Base-by-base conservation (phyloP, 35 echinoderm and acorn worm species). In the Antedon bifida region DNA sequence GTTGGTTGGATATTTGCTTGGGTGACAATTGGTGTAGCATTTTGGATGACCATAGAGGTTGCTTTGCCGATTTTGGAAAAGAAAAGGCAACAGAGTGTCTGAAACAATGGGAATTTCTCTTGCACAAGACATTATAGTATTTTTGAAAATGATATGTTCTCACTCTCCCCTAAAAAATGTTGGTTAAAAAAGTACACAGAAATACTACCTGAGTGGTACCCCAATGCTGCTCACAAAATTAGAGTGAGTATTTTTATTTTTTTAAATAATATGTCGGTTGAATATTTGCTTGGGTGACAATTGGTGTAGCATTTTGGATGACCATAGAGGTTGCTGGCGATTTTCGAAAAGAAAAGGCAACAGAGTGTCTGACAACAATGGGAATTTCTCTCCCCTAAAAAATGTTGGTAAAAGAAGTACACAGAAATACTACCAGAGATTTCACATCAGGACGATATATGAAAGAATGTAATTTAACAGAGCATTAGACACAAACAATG, bases 31-130 rank as follows among this genome's bases (percentile, higher is more conserved):
- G 93, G 86, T 21, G 78, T 82, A 35, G 39, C 93, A 0, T 96
- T 96, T 74, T 96, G 82, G 38, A 46, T 91, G 46, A 96, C 93
- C 38, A 85, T 96, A 21, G 86, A 96, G 78, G 93, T 96, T 29
- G 93, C 93, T n/a, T n/a, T 5, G 93, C 89, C 21, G 77, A 39
- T 16, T 96, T 91, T 83, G 93, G 93, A 1, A 78, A 78, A 29
- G 87, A 96, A 77, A 96, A 96, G 51, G 89, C 89, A 16, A 89
- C 89, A 0, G 93, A 91, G 64, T 96, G 93, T 89, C 82, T 96
- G 12, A 86, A 31, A 83, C 93, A 26, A 96, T 96, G 83, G 80
- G 79, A 30, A 91, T 84, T 75, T 96, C 93, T 32, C 77, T 96
- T 1, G 38, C 85, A 33, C 93, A 96, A 46, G 93, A 96, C 77